A percentile compares a stretch with the other conserved stretches of the same genome.
These are phyloP conservation scores for Encarsia formosa DNA, from an alignment of 2,888 invertebrate species.

Conservation along the genomic window DNA sequence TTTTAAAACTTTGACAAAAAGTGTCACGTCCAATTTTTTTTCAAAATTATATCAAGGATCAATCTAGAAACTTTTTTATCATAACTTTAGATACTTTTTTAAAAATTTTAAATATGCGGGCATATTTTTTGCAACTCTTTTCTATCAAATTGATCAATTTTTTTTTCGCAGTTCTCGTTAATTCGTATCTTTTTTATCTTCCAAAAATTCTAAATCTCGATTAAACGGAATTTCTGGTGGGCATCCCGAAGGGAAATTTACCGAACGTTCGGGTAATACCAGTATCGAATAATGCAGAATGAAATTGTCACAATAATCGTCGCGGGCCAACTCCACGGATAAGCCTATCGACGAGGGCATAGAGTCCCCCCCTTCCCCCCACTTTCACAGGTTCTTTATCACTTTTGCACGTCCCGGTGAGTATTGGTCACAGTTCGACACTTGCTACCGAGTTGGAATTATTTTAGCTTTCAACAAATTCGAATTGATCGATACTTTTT, in stretches of 20 bases:
- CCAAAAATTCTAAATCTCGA: slow-evolving; percentile 37
- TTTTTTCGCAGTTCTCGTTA: background rate
- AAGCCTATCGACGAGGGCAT: slow-evolving; percentile 33
- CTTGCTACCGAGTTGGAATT: no score
- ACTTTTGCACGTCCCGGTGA: slow-evolving; percentile 3
- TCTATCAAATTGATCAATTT: no score
- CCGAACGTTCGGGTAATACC: slow-evolving; percentile 31
- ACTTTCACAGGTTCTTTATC: slow-evolving; percentile 2
- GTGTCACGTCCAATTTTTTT: no score
- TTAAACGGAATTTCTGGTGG: slow-evolving; percentile 44
- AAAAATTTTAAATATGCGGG: no score
- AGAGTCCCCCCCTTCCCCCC: slow-evolving; percentile 26
- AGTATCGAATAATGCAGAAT: slow-evolving; percentile 42
- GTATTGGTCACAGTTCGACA: slow-evolving; percentile 9
- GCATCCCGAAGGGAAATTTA: slow-evolving; percentile 42
- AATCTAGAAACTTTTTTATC: no score
- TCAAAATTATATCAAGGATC: no score
- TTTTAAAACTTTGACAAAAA: no score
- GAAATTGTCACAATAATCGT: slow-evolving; percentile 45
- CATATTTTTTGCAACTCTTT: no score
- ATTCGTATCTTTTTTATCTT: slow-evolving; percentile 24
- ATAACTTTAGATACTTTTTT: no score
- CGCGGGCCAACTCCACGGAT: slow-evolving; percentile 32
- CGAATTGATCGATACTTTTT: no score
- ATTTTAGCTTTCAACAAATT: no score